A percentile compares a stretch with the other conserved stretches of the same genome.
phyloP scores from a whole-genome alignment of 2,797 vertebrate genomes.

The Chelmon rostratus region DNA sequence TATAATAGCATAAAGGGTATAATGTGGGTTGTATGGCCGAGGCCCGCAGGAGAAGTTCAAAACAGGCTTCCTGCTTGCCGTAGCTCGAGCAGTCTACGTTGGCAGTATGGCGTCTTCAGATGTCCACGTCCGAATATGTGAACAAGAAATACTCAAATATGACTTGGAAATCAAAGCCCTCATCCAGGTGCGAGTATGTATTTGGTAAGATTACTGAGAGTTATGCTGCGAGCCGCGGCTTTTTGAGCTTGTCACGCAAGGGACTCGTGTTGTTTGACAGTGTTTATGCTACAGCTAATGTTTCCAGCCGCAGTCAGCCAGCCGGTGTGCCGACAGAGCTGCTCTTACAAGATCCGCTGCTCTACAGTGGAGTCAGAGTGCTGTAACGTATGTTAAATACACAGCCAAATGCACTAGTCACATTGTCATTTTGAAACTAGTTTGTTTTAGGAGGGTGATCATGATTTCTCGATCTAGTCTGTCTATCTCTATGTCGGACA shows the following conservation, averaged over 20 bases:
- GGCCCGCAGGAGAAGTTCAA: neutral
- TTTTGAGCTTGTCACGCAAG: neutral
- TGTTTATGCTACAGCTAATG: neutral
- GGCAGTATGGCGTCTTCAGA: conserved; percentile 88
- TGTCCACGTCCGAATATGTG: conserved; percentile 92
- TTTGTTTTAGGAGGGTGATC: too few relatives aligned
- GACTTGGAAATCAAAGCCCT: conserved; percentile 97
- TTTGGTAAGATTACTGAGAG: conserved; percentile 23
- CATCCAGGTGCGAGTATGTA: conserved; percentile 89
- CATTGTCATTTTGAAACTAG: too few relatives aligned
- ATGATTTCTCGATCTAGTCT: too few relatives aligned
- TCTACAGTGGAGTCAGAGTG: fast-evolving
- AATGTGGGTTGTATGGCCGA: fast-evolving
- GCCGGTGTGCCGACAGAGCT: conserved; percentile 8
- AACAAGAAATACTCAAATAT: conserved; percentile 95
- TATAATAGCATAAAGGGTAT: too few relatives aligned
- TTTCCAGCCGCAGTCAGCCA: conserved; percentile 10
- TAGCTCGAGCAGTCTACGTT: conserved; percentile 65
- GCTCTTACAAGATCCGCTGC: neutral
- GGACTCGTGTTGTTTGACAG: neutral
- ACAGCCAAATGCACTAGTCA: too few relatives aligned
- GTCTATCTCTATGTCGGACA: too few relatives aligned
- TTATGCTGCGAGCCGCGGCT: fast-evolving
- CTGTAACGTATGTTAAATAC: fast-evolving
- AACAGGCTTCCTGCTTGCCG: conserved; percentile 68